Conservation (phyloP, 2,113 vertebrate genomes). For the Lathamus discolor region DNA sequence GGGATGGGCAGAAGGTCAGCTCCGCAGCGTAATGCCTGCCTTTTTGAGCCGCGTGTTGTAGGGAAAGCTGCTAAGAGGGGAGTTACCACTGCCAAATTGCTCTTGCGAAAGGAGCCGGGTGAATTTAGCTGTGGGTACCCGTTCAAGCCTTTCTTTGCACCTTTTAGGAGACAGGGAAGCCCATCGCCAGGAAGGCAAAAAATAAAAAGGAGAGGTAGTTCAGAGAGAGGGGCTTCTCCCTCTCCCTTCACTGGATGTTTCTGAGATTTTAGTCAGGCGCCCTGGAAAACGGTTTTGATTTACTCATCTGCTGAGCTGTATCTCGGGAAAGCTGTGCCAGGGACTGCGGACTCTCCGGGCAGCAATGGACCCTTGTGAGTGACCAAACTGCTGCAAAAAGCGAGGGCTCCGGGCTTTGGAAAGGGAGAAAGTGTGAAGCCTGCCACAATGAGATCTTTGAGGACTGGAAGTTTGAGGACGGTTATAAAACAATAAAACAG, state of each 20-base stretch:
- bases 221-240: neutral
- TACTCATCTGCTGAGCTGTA: neutral
- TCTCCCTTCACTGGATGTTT: neutral
- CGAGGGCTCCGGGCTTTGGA: conserved; percentile 43
- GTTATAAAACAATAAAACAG: conserved; percentile 84
- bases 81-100: neutral
- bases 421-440: conserved; percentile 66
- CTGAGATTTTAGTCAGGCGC: neutral
- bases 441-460: conserved; percentile 69
- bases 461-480: conserved; percentile 71
- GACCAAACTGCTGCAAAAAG: conserved; percentile 75
- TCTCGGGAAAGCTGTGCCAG: neutral
- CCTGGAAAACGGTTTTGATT: neutral
- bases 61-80: neutral
- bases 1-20: conserved; percentile 47
- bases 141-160: conserved; percentile 36
- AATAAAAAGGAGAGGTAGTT: neutral
- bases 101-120: neutral
- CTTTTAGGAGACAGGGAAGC: neutral
- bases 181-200: neutral
- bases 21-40: conserved; percentile 6
- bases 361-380: conserved; percentile 27
- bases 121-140: neutral
- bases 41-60: conserved; percentile 46
- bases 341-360: neutral